phyloP scores from a whole-genome alignment of 2,113 vertebrate species.

The Lipophrys pholis region DNA sequence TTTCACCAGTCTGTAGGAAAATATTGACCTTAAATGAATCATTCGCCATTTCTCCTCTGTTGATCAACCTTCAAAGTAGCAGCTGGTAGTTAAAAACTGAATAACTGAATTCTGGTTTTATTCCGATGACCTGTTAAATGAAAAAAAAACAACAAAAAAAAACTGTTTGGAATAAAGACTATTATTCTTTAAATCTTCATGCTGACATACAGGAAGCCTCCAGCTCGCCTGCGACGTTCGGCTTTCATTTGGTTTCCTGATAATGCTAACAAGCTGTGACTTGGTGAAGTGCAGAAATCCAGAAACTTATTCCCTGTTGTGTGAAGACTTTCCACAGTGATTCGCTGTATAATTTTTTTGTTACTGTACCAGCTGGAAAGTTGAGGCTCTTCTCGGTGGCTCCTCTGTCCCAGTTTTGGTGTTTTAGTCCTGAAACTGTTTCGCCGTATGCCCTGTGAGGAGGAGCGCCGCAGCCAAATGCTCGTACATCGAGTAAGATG shows the following conservation, averaged over 20 bases:
- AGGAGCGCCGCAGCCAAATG: background rate
- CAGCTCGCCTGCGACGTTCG: no score
- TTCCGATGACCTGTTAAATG: slow-evolving; percentile 5
- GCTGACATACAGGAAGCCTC: no score
- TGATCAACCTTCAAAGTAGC: background rate
- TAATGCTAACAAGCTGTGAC: slow-evolving; percentile 29
- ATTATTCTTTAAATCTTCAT: background rate
- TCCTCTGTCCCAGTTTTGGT: slow-evolving; percentile 10
- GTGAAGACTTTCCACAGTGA: slow-evolving; percentile 10
- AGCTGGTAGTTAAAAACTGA: slow-evolving; percentile 8
- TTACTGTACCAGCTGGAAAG: slow-evolving; percentile 16
- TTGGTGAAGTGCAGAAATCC: slow-evolving; percentile 34
- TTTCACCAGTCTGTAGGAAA: background rate
- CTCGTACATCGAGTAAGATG: background rate
- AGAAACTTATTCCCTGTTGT: slow-evolving; percentile 6
- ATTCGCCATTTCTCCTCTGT: background rate
- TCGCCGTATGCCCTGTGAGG: background rate
- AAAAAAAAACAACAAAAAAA: no score
- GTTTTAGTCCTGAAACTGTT: slow-evolving; percentile 7
- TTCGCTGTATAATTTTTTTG: background rate
- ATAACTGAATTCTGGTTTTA: background rate
- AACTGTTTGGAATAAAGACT: slow-evolving; percentile 5
- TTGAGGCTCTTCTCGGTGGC: slow-evolving; percentile 16
- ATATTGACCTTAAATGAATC: background rate
- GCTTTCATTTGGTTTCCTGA: slow-evolving; percentile 17